Evolutionary conservation across 2,888 invertebrate genomes (phyloP), one percentile per base, ranked within the genome.

Genomic region (Pseudococcus longispinus): DNA sequence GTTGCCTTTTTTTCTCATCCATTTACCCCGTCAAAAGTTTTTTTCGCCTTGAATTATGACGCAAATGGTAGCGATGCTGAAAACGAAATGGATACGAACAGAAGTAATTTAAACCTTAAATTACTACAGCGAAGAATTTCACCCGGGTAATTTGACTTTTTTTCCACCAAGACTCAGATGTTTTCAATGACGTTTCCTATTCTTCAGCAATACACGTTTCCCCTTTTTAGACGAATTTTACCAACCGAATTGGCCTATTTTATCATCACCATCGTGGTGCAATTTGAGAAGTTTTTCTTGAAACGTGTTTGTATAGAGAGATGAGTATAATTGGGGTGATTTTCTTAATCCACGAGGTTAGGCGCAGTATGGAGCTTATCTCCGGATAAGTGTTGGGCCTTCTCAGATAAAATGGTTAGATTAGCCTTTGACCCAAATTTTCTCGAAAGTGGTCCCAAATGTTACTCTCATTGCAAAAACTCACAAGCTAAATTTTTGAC

Each of bases 131-230:
- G 65, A 65, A 65, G 74, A 29, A 74, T 74, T 37, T 37, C 32
- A 37, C 74, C 37, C 37, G 74, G 13, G 74, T 74, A 74, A 74
- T 74, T 74, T 74, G 74, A 74, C 74, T 74, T 37, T 29, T 74
- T 51, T 37, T 4, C 37, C 51, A 26, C 23, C 23, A 60, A 60
- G 65, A 74, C 32, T 74, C 74, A 26, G 37, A 74, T n/a, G 74
- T 26, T 74, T 65, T 37, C 74, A 18, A 74, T 65, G 74, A 74
- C 37, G 74, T 74, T 74, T 74, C 6, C 26, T 74, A 74, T 74
- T 74, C 18, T 37, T 37, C 26, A 23, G 37, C 9, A 37, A 37
- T 26, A 26, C 65, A 13, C 11, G 23, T 23, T 65, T 65, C 20
- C 26, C 55, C 23, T 65, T 65, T 65, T 65, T 65, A 65, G 65